Base-by-base conservation (phyloP, 2,113 vertebrate genomes). In the Cromileptes altivelis region DNA sequence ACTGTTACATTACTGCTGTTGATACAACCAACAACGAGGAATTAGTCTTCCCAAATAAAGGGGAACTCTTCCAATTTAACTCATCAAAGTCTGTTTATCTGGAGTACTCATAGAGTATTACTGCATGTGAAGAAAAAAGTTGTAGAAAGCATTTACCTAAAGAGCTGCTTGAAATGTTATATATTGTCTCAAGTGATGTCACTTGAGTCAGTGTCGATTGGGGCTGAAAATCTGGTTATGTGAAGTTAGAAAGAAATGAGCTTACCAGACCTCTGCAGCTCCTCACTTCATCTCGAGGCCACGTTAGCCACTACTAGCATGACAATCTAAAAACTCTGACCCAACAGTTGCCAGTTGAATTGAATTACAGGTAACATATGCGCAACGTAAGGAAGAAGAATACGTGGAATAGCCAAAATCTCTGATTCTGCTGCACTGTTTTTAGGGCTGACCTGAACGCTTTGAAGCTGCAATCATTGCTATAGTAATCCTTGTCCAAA, bases 61-160 rank as follows among this genome's bases (percentile, higher is more conserved):
- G 47, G 42, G 1, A n/a, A 25, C 15, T 30, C 17, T 33, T 23
- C 7, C 0, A 4, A 55, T 63, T 55, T 71, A n/a, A 75, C 53
- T 71, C 72, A 80, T 67, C 37, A 40, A 30, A 42, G 30, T 27
- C 37, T 53, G 50, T 42, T 82, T 40, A 65, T 50, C 61, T 55
- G 14, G 33, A 37, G 6, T 37, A 37, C 25, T 50, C 25, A 5
- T 37, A 2, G 3, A 18, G 21, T 2, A 25, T 33, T 3, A 7
- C 18, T 27, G 33, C 69, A 65, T 33, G 18, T 71, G 17, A 55
- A 17, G 3, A 6, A 21, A 70, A 37, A 37, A 12, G 15, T 40
- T 60, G 62, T 14, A 25, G 49, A 61, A 58, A 60, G 17, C 42
- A 2, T 75, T 50, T 25, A n/a, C 55, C 40, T 4, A 37, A 13